A percentile compares a stretch with the other conserved stretches of the same genome.
These are phyloP conservation scores for Listronotus bonariensis DNA, from an alignment of 1,140 invertebrate species.

Conservation along the genomic window DNA sequence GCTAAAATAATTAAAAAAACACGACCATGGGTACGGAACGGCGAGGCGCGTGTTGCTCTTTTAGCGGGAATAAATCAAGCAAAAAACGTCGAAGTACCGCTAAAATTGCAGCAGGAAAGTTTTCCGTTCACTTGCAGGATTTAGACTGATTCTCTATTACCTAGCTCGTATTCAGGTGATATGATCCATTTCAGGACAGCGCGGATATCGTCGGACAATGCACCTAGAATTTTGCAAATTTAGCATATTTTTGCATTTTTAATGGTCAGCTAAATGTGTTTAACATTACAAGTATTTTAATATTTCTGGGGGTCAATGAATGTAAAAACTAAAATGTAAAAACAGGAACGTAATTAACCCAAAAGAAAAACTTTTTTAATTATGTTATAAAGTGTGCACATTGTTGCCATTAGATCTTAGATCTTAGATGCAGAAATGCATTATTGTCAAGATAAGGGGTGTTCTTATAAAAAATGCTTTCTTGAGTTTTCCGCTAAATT, in stretches of 20 bases:
- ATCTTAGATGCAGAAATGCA: too few species aligned
- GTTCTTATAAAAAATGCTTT: too few species aligned
- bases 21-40: slow-evolving; percentile 4
- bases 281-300: background rate
- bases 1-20: slow-evolving; percentile 12
- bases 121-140: slow-evolving; percentile 28
- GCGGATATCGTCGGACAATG: slow-evolving; percentile 14
- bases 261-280: slow-evolving; percentile 15
- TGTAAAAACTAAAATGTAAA: too few species aligned
- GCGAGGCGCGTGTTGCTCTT: slow-evolving; percentile 11
- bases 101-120: slow-evolving; percentile 18
- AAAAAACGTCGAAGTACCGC: slow-evolving; percentile 27
- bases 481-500: too few species aligned
- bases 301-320: too few species aligned
- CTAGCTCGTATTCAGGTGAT: slow-evolving; percentile 12
- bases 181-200: slow-evolving; percentile 14
- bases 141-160: slow-evolving; percentile 25
- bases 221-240: slow-evolving; percentile 17
- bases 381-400: too few species aligned
- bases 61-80: slow-evolving; percentile 11
- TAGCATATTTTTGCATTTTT: slow-evolving; percentile 11
- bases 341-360: too few species aligned
- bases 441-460: too few species aligned
- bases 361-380: too few species aligned
- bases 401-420: too few species aligned